phyloP scores from a whole-genome alignment of 2,113 vertebrate species.

The Paramisgurnus dabryanus region DNA sequence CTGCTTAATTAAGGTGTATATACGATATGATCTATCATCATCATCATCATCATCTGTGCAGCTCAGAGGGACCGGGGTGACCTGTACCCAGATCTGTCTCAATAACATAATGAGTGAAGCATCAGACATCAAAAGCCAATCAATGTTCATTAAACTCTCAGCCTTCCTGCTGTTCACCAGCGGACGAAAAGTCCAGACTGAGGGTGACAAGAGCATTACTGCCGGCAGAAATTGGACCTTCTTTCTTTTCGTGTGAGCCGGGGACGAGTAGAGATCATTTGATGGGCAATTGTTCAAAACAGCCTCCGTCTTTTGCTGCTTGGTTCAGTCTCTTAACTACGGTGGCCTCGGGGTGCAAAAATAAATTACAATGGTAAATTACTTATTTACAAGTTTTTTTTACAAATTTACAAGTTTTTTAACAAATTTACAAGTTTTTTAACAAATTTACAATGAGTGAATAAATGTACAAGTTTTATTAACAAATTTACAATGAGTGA shows the following conservation, averaged over 20 bases:
- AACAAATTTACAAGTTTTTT: too few species aligned
- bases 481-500: too few species aligned
- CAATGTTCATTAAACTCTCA: constrained; percentile 56
- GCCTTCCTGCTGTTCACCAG: constrained; percentile 23
- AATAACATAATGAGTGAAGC: constrained; percentile 46
- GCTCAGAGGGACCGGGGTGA: constrained; percentile 32
- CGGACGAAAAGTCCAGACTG: constrained; percentile 22
- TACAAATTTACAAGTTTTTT: too few species aligned
- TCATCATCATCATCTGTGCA: constrained; percentile 8
- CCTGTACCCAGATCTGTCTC: constrained; percentile 32
- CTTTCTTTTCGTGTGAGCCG: constrained; percentile 7
- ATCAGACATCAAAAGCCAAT: constrained; percentile 47
- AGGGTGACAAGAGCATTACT: constrained; percentile 38
- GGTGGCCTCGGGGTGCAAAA: too few species aligned
- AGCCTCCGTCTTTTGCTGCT: neutral
- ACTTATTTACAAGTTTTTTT: too few species aligned
- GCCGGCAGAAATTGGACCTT: constrained; percentile 4
- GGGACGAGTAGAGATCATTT: neutral
- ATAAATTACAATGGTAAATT: too few species aligned
- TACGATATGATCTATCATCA: constrained; percentile 37
- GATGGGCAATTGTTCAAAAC: neutral
- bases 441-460: too few species aligned
- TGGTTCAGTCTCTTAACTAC: neutral
- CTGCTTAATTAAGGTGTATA: constrained; percentile 40
- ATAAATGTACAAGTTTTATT: too few species aligned